Evolutionary conservation across 2,888 invertebrate species (phyloP), one percentile per base, ranked within the genome.

Genomic region (Drosophila villosipedis): DNA sequence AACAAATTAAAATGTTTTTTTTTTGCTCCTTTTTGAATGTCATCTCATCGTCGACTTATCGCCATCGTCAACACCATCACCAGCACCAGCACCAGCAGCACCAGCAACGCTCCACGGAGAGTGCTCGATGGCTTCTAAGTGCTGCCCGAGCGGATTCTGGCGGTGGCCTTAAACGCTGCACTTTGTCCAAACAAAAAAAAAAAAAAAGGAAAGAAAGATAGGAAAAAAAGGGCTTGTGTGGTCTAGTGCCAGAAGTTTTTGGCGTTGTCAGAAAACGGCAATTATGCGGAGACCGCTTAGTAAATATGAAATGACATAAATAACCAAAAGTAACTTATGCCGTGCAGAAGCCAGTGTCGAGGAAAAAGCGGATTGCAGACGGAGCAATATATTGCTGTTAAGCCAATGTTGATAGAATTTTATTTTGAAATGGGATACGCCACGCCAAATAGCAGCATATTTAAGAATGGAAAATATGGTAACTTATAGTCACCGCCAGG

Each of bases 271-370:
- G 57, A 39, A 54, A 50, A 61, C 55, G 65, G 60, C 75, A 89
- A 89, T 84, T 84, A 84, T 89, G 86, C 84, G 68, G 71, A 60
- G 82, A 81, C 77, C 84, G 86, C 89, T 75, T 82, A 81, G 81
- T 89, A 84, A 84, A 89, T 84, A 89, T 75, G 79, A 86, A 86
- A 86, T 78, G 82, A 86, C 89, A 86, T 83, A 86, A 84, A 83
- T 89, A 82, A 73, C 84, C 86, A 68, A 75, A 80, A 80, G 69
- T 66, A 76, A 62, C 52, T 43, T 52, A 67, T 62, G 62, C 64
- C 60, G 61, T 49, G 50, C 53, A 60, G 4, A 33, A n/a, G 19
- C 6, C 16, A 4, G 16, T 12, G 54, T 25, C 33, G 54, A 5
- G 16, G 22, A n/a, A 16, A 25, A 35, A 54, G 10, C 33, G 33